phyloP scores from a whole-genome alignment of 2,113 vertebrate genomes.

The Potamarius usumacintae region DNA sequence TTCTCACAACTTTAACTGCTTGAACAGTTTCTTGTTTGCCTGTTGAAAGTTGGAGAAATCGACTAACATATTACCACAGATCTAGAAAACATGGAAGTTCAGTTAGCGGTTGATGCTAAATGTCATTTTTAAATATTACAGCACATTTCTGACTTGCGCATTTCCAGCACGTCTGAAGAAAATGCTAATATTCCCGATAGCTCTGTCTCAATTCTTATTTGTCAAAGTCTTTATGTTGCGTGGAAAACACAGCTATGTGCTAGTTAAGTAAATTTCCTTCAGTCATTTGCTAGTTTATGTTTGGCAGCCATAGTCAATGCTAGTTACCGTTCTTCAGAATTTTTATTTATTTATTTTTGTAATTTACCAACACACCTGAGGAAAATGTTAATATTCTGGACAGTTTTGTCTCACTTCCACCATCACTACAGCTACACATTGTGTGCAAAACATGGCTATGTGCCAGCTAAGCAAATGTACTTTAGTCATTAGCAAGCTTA shows the following conservation, averaged over 20 bases:
- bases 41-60: neutral
- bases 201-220: too few relatives aligned
- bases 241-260: neutral
- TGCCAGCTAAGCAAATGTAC: neutral
- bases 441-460: neutral
- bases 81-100: neutral
- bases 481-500: neutral
- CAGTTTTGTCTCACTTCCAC: too few relatives aligned
- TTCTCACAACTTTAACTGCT: neutral
- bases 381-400: neutral
- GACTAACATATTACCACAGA: too few relatives aligned
- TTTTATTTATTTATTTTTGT: neutral
- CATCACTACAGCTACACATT: neutral
- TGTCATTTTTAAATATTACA: too few relatives aligned
- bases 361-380: neutral
- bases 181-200: neutral
- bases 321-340: neutral
- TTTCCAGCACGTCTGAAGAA: neutral
- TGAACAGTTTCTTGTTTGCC: neutral
- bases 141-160: neutral
- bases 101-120: neutral
- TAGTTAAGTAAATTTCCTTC: neutral
- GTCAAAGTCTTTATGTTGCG: too few relatives aligned
- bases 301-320: too few relatives aligned
- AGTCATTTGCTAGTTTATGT: neutral